Conservation (phyloP, 2,113 vertebrate genomes). For the Mohoua ochrocephala region DNA sequence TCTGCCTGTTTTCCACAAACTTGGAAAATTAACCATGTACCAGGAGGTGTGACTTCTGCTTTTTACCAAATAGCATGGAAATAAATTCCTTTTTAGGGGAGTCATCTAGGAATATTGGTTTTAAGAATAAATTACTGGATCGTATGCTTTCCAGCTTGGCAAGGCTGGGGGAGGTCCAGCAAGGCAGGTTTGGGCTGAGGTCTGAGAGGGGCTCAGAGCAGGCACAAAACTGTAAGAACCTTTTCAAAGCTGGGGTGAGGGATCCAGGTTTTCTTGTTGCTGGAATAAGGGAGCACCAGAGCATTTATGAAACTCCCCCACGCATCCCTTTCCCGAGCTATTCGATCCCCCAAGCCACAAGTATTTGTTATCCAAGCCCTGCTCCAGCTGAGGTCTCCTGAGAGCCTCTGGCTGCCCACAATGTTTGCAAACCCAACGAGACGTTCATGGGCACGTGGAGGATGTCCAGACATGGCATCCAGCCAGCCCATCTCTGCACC, state of each 20-base stretch:
- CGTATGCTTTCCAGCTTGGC: background rate
- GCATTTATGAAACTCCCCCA: background rate
- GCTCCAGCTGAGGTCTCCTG: background rate
- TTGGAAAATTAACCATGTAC: conserved; percentile 9
- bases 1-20: background rate
- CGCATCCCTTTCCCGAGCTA: background rate
- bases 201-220: background rate
- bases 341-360: background rate
- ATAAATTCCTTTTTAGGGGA: conserved; percentile 1
- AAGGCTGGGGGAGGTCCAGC: background rate
- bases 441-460: rapidly evolving
- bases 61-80: background rate
- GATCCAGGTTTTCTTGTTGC: background rate
- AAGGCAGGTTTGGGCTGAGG: background rate
- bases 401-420: background rate
- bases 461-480: background rate
- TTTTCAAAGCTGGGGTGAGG: background rate
- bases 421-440: background rate
- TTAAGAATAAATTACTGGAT: background rate
- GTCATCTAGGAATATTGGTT: background rate
- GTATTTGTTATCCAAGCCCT: background rate
- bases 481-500: background rate
- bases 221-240: background rate
- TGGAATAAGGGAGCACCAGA: background rate
- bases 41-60: background rate